These are phyloP conservation scores for Petroica traversi DNA, from an alignment of 2,113 vertebrate genomes.

Conservation along the genomic window DNA sequence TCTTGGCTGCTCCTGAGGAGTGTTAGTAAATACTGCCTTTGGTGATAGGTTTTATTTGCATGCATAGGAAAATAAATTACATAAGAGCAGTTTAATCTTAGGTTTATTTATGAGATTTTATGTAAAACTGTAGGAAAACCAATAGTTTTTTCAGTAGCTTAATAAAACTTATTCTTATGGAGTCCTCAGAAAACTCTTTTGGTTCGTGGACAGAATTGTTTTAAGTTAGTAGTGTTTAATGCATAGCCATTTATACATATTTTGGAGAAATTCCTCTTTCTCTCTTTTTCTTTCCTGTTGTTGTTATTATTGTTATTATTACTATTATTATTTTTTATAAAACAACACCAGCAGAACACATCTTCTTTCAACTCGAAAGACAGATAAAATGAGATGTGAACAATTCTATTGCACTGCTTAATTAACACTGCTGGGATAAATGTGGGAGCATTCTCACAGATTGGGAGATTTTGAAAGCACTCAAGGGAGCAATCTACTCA, in stretches of 20 bases:
- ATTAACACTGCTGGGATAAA: background rate
- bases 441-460: background rate
- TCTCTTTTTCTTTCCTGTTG: too few relatives aligned
- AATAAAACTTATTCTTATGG: background rate
- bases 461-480: background rate
- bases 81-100: background rate
- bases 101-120: background rate
- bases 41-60: background rate
- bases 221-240: background rate
- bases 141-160: background rate
- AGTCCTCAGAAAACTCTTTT: background rate
- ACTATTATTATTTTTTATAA: background rate
- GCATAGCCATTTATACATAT: background rate
- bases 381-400: background rate
- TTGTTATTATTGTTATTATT: background rate
- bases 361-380: background rate
- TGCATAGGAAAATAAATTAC: background rate
- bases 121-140: background rate
- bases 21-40: background rate
- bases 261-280: background rate
- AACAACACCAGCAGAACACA: background rate
- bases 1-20: background rate
- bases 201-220: background rate
- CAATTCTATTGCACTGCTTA: background rate
- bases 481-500: background rate